phyloP scores from a whole-genome alignment of 2,797 vertebrate species.

The Botia almorhae region DNA sequence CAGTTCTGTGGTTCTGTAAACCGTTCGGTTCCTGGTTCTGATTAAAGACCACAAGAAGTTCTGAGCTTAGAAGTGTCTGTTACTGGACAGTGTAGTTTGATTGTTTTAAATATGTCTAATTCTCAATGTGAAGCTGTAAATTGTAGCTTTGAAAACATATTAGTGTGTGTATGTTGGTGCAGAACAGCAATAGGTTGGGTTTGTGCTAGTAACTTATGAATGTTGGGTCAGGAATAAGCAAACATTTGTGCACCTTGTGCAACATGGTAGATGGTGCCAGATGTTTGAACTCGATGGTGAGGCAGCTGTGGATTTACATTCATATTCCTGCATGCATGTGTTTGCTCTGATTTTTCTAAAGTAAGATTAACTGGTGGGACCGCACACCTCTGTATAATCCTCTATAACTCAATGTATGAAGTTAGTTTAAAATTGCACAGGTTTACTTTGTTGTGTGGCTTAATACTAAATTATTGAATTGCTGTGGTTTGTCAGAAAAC shows the following conservation, averaged over 20 bases:
- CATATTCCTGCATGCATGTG: neutral
- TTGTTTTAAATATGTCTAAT: neutral
- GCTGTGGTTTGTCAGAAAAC: too few species aligned
- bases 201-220: neutral
- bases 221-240: neutral
- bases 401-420: neutral
- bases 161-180: neutral
- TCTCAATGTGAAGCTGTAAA: neutral
- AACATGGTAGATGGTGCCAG: slow-evolving; percentile 8
- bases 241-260: slow-evolving; percentile 22
- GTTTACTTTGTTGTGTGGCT: neutral
- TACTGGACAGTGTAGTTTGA: neutral
- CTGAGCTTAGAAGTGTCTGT: neutral
- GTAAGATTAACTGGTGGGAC: neutral
- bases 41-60: neutral
- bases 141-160: slow-evolving; percentile 16
- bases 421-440: too few species aligned
- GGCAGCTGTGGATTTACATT: neutral
- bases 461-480: neutral
- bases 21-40: neutral
- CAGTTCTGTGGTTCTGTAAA: neutral
- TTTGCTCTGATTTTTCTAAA: neutral
- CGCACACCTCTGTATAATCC: neutral
- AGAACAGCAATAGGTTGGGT: slow-evolving; percentile 34
- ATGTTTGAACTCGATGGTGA: slow-evolving; percentile 15